Percentiles rank a stretch among this genome's conserved stretches.
These are phyloP conservation scores for Nanorana parkeri DNA, from an alignment of 2,113 vertebrate species.

Conservation along the genomic window DNA sequence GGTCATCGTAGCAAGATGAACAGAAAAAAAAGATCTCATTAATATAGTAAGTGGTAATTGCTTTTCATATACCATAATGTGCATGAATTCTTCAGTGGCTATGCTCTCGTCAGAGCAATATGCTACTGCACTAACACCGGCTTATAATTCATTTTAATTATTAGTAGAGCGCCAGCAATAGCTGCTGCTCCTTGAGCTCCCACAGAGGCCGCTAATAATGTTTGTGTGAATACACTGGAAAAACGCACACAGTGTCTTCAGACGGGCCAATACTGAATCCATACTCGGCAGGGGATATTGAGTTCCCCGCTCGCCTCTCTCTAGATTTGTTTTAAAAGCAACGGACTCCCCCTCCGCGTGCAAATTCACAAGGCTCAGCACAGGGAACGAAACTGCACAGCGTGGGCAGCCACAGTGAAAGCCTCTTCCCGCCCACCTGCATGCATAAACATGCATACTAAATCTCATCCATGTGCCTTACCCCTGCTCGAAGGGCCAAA, in stretches of 20 bases:
- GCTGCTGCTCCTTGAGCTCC: conserved; percentile 21
- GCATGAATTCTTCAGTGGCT: conserved; percentile 20
- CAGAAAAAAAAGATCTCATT: conserved; percentile 2
- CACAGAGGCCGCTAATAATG: conserved; percentile 52
- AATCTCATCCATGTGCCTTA: conserved; percentile 23
- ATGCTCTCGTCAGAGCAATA: conserved; percentile 23
- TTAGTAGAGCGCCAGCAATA: not conserved
- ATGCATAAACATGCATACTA: conserved; percentile 39
- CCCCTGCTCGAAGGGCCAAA: conserved; percentile 40
- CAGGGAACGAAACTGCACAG: conserved; percentile 16
- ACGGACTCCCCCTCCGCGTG: not conserved
- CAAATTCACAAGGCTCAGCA: not conserved
- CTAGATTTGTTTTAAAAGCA: conserved; percentile 25
- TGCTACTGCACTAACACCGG: conserved; percentile 11
- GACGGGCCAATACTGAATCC: conserved; percentile 27
- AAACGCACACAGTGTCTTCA: conserved; percentile 41
- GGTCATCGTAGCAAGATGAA: not conserved
- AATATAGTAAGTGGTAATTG: conserved; percentile 40
- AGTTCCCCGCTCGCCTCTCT: conserved; percentile 5
- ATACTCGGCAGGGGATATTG: conserved; percentile 40
- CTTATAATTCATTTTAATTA: conserved; percentile 47
- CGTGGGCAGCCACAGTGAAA: not conserved
- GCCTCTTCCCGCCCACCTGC: conserved; percentile 14
- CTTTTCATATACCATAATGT: conserved; percentile 23
- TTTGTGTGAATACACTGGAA: conserved; percentile 50